Conservation (phyloP, 2,113 vertebrate genomes). For the Ochotona curzoniae region DNA sequence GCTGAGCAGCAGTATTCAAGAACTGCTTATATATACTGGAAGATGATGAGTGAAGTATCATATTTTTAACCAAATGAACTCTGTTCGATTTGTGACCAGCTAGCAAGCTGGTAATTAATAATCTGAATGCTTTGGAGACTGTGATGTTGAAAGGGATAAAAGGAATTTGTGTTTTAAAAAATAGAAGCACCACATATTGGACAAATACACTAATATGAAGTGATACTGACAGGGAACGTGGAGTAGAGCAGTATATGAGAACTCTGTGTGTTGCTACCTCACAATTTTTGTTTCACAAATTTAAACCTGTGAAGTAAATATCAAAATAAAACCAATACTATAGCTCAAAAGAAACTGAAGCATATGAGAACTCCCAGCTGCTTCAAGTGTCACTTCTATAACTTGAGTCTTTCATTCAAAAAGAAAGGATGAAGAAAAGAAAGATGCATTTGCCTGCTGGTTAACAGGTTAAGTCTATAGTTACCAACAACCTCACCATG, state of each 20-base stretch:
- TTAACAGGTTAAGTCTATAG: background rate
- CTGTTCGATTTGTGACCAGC: too few species aligned
- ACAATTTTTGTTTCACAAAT: too few species aligned
- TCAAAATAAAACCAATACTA: background rate
- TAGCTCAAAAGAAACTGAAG: background rate
- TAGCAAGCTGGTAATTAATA: background rate
- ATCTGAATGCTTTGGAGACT: background rate
- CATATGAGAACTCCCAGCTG: background rate
- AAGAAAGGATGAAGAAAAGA: background rate
- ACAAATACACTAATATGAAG: too few species aligned
- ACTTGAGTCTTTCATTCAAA: background rate
- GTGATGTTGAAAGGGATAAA: too few species aligned
- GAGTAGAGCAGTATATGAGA: too few species aligned
- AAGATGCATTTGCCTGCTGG: background rate
- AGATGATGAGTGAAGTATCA: background rate
- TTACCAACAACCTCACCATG: background rate
- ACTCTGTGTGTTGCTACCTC: too few species aligned
- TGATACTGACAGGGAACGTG: too few species aligned
- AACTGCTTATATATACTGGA: background rate
- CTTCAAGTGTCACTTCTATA: background rate
- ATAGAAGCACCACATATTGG: too few species aligned
- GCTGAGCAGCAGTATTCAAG: background rate
- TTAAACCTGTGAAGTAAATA: too few species aligned
- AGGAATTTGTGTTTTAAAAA: too few species aligned
- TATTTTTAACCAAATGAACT: background rate